Conservation (phyloP, 1,140 invertebrate species). For the Drosophila bocki region DNA sequence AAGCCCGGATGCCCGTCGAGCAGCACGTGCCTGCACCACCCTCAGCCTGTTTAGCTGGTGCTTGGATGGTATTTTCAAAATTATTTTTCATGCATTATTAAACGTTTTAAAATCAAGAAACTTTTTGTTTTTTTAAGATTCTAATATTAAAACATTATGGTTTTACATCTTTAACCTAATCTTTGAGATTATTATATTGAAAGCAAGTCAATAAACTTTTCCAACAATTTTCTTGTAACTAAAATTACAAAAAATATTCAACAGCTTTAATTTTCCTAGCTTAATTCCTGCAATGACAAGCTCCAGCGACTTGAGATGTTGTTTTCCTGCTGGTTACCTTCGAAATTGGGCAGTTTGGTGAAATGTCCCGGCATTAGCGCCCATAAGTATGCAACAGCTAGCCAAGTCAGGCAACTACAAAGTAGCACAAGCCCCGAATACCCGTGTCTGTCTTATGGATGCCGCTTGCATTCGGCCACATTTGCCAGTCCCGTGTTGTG, state of each 20-base stretch:
- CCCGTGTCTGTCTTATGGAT: constrained; percentile 17
- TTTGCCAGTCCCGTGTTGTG: constrained; percentile 31
- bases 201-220: not conserved
- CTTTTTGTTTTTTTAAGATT: no score
- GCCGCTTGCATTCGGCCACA: constrained; percentile 49
- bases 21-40: no score
- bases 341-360: constrained; percentile 14
- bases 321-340: constrained; percentile 4
- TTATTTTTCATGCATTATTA: no score
- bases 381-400: constrained; percentile 65
- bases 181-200: no score
- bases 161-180: no score
- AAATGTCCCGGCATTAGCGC: constrained; percentile 38
- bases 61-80: no score
- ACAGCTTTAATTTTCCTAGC: not conserved
- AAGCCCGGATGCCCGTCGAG: no score
- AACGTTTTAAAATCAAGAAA: no score
- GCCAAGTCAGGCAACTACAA: constrained; percentile 25
- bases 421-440: constrained; percentile 29
- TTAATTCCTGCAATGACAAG: not conserved
- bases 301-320: constrained; percentile 3
- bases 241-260: not conserved
- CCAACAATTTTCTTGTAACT: not conserved
- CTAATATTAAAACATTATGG: no score
- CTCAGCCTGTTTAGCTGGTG: no score